Evolutionary conservation across 1,140 invertebrate genomes (phyloP).

Genomic region (Planococcus citri): DNA sequence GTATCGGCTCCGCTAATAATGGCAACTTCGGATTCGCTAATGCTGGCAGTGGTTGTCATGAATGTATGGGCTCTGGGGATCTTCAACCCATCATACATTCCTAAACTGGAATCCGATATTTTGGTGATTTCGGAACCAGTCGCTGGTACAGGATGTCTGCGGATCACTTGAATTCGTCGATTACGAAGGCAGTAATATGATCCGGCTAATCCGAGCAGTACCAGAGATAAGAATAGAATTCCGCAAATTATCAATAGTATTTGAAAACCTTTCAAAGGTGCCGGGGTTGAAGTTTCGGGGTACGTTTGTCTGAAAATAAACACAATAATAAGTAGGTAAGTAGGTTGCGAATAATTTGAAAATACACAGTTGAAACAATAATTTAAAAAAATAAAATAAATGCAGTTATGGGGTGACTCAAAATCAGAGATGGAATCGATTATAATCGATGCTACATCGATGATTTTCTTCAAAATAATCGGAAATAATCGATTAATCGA

Average conservation of each 20-base stretch:
- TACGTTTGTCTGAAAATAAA: too few species aligned
- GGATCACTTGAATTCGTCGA: constrained; percentile 59
- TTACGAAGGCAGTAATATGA: constrained; percentile 81
- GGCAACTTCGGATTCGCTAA: constrained; percentile 60
- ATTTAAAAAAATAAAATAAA: too few species aligned
- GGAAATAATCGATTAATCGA: too few species aligned
- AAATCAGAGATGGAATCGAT: too few species aligned
- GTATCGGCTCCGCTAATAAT: constrained; percentile 45
- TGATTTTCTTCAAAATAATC: too few species aligned
- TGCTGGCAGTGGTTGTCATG: constrained; percentile 49
- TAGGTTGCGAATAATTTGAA: too few species aligned
- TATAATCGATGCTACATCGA: too few species aligned
- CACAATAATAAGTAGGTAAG: too few species aligned
- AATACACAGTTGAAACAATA: too few species aligned
- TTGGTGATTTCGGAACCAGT: constrained; percentile 70
- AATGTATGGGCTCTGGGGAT: constrained; percentile 70
- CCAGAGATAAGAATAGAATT: constrained; percentile 74
- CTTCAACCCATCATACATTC: constrained; percentile 66
- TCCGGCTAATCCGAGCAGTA: constrained; percentile 75
- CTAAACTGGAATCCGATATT: constrained; percentile 57
- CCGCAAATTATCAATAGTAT: constrained; percentile 83
- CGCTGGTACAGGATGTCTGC: constrained; percentile 60
- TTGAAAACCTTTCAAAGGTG: constrained; percentile 71
- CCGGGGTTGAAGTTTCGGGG: too few species aligned
- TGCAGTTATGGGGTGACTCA: too few species aligned